phyloP scores from a whole-genome alignment of 2,888 invertebrate genomes.

The Cantharis rufa region DNA sequence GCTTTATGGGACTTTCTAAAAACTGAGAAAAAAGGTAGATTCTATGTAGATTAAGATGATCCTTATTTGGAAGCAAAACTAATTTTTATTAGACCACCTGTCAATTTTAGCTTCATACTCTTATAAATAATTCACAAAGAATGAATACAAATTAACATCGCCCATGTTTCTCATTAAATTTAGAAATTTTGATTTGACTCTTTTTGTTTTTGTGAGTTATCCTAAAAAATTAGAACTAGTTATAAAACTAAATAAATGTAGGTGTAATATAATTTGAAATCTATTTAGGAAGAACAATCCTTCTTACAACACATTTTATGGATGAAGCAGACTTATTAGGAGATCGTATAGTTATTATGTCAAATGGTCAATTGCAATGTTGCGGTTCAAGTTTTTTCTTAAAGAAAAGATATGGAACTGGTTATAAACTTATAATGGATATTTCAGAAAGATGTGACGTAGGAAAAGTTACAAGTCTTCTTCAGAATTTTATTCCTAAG shows the following conservation, averaged over 20 bases:
- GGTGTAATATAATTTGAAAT: too few species aligned
- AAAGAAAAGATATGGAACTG: constrained; percentile 83
- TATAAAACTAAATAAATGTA: too few species aligned
- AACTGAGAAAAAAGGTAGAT: constrained; percentile 64
- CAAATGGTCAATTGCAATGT: constrained; percentile 77
- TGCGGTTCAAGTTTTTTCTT: constrained; percentile 80
- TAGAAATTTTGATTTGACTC: too few species aligned
- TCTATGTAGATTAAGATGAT: not conserved
- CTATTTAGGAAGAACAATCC: constrained; percentile 69
- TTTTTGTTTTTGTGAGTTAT: too few species aligned
- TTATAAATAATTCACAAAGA: too few species aligned
- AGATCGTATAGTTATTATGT: constrained; percentile 87
- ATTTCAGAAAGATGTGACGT: constrained; percentile 61
- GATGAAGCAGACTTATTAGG: constrained; percentile 88
- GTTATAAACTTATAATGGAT: constrained; percentile 78
- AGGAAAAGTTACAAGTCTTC: constrained; percentile 60
- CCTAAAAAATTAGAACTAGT: too few species aligned
- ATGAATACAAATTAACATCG: too few species aligned
- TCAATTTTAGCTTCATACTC: too few species aligned
- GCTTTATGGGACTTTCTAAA: constrained; percentile 83
- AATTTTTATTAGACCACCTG: too few species aligned
- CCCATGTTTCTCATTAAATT: too few species aligned
- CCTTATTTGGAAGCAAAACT: too few species aligned
- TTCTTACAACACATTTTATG: constrained; percentile 88
- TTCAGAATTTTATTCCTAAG: constrained; percentile 67